Evolutionary conservation across 2,888 invertebrate species (phyloP).

Genomic region (Dynastes maya): DNA sequence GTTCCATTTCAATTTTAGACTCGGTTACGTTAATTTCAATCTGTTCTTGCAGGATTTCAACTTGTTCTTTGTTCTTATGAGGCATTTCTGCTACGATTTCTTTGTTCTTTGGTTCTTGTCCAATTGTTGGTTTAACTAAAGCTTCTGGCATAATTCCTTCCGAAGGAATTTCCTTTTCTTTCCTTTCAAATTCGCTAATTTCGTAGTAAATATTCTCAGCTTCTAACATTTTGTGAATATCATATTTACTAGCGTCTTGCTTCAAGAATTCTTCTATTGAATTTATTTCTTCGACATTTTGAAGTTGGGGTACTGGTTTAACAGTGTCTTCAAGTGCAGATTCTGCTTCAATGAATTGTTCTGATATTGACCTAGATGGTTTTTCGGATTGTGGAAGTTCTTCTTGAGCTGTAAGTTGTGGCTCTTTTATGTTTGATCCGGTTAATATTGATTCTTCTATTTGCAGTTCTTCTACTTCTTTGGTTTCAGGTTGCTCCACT

Average conservation of each 20-base stretch:
- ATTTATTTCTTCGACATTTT: not conserved
- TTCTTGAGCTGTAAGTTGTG: not conserved
- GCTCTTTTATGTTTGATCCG: not conserved
- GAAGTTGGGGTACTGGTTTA: not conserved
- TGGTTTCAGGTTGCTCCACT: not conserved
- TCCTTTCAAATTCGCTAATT: slow-evolving; percentile 23
- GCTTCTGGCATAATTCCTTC: not conserved
- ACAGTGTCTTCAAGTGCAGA: not conserved
- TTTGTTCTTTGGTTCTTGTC: not conserved
- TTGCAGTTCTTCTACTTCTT: not conserved
- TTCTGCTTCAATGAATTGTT: slow-evolving; percentile 17
- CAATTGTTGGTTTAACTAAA: not conserved
- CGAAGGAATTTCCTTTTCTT: not conserved
- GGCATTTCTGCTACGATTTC: slow-evolving; percentile 10
- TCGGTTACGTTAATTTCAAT: not conserved
- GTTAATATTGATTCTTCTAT: not conserved
- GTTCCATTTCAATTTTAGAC: not conserved
- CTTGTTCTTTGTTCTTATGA: slow-evolving; percentile 8
- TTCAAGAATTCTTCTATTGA: slow-evolving; percentile 25
- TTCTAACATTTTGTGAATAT: not conserved
- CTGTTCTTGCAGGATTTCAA: not conserved
- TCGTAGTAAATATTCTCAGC: slow-evolving; percentile 10
- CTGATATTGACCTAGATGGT: not conserved
- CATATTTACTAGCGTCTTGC: not conserved
- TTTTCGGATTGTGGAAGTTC: not conserved